Evolutionary conservation across 1,140 invertebrate species (phyloP), one percentile per base, ranked within the genome.

Genomic region (Chionoecetes opilio): DNA sequence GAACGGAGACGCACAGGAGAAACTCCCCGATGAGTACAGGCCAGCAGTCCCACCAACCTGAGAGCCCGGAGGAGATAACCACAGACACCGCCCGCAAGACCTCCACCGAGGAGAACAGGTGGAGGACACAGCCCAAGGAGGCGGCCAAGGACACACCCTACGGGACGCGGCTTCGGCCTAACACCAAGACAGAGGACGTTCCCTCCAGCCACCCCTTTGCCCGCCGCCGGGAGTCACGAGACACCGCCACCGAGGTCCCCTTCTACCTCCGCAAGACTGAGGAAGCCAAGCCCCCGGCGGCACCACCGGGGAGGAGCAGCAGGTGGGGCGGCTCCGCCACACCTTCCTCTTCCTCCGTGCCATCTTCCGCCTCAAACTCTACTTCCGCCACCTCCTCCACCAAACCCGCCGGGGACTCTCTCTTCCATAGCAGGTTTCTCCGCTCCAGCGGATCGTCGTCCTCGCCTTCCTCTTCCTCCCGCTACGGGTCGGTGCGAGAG

Each of bases 261-360:
- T 94, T 94, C 93, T 94, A 84, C n/a, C 86, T 94, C 0, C 87
- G 93, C 17, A 85, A 93, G 41, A 75, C 93, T n/a, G 46, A 82
- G 26, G 88, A 53, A 46, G 38, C n/a, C 32, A 84, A 46, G 26
- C 11, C 35, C n/a, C 82, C 87, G 21, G n/a, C n/a, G 26, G 32
- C 86, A 26, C 26, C 34, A 11, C 9, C 46, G 11, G 11, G 11
- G 46, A 11, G 21, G 63, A 38, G 87, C 26, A 93, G 37, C 21
- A 63, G 41, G 34, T 32, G 37, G 37, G 92, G 34, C 14, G 17
- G 63, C 14, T 38, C 31, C 29, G 84, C 26, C 32, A 21, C 17
- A 11, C 3, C 53, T 21, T 82, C 53, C 17, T n/a, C 35, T 21
- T 92, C 46, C 32, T 84, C 63, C 91, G 21, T 32, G 0, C 32